These are phyloP conservation scores for Kryptopterus vitreolus DNA, from an alignment of 2,797 vertebrate genomes.

Conservation along the genomic window DNA sequence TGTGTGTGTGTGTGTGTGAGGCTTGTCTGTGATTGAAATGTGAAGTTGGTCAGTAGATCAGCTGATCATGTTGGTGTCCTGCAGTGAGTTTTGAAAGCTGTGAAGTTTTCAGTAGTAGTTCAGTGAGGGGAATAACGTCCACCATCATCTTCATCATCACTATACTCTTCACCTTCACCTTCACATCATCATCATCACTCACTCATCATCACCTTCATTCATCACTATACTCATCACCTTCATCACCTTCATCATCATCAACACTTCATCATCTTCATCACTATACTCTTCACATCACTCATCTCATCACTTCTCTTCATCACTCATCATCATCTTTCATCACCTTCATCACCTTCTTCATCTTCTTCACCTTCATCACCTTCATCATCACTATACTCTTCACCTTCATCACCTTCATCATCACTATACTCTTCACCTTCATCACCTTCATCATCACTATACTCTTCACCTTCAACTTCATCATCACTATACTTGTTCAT, in stretches of 20 bases:
- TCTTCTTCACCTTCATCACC: too few species aligned
- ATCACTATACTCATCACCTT: neutral
- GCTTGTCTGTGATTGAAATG: constrained; percentile 55
- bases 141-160: constrained; percentile 24
- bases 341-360: too few species aligned
- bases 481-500: neutral
- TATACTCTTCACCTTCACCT: too few species aligned
- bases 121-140: constrained; percentile 60
- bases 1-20: constrained; percentile 19
- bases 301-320: too few species aligned
- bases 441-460: too few species aligned
- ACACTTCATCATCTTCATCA: too few species aligned
- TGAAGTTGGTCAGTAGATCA: constrained; percentile 38
- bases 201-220: neutral
- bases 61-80: constrained; percentile 53
- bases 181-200: too few species aligned
- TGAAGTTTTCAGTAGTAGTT: constrained; percentile 68
- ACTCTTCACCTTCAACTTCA: too few species aligned
- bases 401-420: constrained; percentile 1
- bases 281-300: neutral
- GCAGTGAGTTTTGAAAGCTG: constrained; percentile 64
- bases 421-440: too few species aligned
- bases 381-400: too few species aligned
- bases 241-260: constrained; percentile 6
- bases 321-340: constrained; percentile 5